Evolutionary conservation across 2,797 vertebrate genomes (phyloP).

Genomic region (Pogoniulus pusillus): DNA sequence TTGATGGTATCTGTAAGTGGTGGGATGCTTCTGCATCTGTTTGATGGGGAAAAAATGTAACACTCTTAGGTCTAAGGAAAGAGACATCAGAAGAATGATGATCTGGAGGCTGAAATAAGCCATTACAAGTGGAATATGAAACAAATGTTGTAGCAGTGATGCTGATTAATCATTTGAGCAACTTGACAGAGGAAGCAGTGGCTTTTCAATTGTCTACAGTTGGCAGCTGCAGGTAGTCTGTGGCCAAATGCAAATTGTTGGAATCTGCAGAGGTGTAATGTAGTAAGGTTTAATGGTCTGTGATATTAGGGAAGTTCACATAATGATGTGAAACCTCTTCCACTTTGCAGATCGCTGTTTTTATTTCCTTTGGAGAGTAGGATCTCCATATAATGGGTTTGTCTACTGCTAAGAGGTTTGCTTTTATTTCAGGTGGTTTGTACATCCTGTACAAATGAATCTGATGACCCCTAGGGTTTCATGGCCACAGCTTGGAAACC

Average conservation of each 20-base stretch:
- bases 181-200: background rate
- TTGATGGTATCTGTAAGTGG: background rate
- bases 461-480: conserved; percentile 8
- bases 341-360: conserved; percentile 29
- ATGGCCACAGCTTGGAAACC: background rate
- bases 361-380: conserved; percentile 19
- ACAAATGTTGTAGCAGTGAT: background rate
- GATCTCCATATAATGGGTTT: conserved; percentile 17
- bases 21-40: background rate
- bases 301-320: conserved; percentile 31
- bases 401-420: conserved; percentile 28
- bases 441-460: conserved; percentile 9
- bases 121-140: background rate
- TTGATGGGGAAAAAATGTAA: background rate
- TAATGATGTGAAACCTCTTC: conserved; percentile 32
- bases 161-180: background rate
- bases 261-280: conserved; percentile 22
- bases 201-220: background rate
- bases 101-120: background rate
- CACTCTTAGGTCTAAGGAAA: background rate
- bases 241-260: conserved; percentile 20
- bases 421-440: conserved; percentile 34
- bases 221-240: background rate
- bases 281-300: conserved; percentile 38
- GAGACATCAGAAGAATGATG: background rate